Percentiles rank a stretch among this genome's conserved stretches.
Evolutionary conservation across 1,140 invertebrate species (phyloP).

Genomic region (Mycetomoellerius zeteki): DNA sequence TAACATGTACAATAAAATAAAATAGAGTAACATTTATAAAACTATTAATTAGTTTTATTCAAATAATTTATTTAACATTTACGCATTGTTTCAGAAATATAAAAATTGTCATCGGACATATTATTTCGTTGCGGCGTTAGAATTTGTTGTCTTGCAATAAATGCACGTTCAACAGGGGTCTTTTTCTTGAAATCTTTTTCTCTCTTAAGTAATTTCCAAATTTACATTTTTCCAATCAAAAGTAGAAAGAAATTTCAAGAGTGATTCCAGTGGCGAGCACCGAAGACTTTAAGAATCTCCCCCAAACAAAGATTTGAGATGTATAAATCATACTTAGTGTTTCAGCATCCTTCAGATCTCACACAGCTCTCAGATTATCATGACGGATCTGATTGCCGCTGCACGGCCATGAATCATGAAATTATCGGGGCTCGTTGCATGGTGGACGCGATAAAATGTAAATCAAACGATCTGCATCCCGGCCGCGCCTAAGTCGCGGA

Average conservation of each 20-base stretch:
- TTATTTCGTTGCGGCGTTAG: too few species aligned
- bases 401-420: slow-evolving; percentile 45
- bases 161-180: too few species aligned
- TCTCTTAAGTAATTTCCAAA: neutral
- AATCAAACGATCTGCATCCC: slow-evolving; percentile 58
- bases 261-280: neutral
- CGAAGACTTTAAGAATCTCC: neutral
- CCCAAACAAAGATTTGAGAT: neutral
- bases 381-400: slow-evolving; percentile 35
- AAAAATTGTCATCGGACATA: too few species aligned
- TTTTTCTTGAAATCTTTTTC: neutral
- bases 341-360: too few species aligned
- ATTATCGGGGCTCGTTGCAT: slow-evolving; percentile 46
- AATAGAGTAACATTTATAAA: too few species aligned
- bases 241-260: neutral
- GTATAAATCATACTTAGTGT: neutral
- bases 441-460: slow-evolving; percentile 58
- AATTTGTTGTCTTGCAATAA: too few species aligned
- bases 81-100: too few species aligned
- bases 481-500: slow-evolving; percentile 47
- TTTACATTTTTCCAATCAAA: neutral
- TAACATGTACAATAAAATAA: too few species aligned
- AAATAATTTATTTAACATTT: too few species aligned
- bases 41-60: too few species aligned
- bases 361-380: slow-evolving; percentile 21